phyloP scores from a whole-genome alignment of 2,888 invertebrate species.

The Dasypolia templi region DNA sequence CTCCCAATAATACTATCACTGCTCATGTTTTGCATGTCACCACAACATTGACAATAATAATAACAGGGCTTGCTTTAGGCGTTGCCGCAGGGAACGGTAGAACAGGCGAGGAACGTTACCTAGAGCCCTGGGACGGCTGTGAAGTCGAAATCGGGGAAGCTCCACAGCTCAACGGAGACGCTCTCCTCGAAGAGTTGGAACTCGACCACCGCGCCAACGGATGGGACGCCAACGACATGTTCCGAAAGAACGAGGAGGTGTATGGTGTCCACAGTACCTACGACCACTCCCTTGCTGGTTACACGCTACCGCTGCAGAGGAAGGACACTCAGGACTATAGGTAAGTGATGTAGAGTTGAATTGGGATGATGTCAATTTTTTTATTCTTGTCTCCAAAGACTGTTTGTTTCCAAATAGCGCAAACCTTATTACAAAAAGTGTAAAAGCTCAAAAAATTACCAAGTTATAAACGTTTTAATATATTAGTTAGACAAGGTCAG shows the following conservation, averaged over 20 bases:
- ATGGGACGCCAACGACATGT: slow-evolving; percentile 99
- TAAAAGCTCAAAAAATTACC: no score
- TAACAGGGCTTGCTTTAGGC: slow-evolving; percentile 51
- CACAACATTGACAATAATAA: slow-evolving; percentile 35
- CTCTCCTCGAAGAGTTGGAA: slow-evolving; percentile 92
- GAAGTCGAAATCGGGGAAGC: slow-evolving; percentile 88
- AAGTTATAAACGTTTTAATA: no score
- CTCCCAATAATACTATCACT: neutral
- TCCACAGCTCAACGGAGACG: slow-evolving; percentile 90
- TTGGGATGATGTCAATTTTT: no score
- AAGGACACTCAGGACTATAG: slow-evolving; percentile 97
- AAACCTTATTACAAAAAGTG: no score
- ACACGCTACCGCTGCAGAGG: slow-evolving; percentile 96
- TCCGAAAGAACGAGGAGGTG: slow-evolving; percentile 96
- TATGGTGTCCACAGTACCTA: slow-evolving; percentile 98
- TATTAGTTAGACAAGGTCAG: no score
- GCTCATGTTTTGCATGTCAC: neutral
- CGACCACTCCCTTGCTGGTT: slow-evolving; percentile 97
- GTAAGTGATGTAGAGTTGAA: slow-evolving; percentile 70
- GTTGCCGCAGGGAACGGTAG: slow-evolving; percentile 82
- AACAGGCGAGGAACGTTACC: slow-evolving; percentile 92
- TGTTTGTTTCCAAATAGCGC: no score
- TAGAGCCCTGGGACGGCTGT: slow-evolving; percentile 97
- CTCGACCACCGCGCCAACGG: slow-evolving; percentile 96
- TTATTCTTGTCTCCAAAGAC: no score